Evolutionary conservation across 2,888 invertebrate genomes (phyloP), one percentile per base, ranked within the genome.

Genomic region (Allolobophora icterica): DNA sequence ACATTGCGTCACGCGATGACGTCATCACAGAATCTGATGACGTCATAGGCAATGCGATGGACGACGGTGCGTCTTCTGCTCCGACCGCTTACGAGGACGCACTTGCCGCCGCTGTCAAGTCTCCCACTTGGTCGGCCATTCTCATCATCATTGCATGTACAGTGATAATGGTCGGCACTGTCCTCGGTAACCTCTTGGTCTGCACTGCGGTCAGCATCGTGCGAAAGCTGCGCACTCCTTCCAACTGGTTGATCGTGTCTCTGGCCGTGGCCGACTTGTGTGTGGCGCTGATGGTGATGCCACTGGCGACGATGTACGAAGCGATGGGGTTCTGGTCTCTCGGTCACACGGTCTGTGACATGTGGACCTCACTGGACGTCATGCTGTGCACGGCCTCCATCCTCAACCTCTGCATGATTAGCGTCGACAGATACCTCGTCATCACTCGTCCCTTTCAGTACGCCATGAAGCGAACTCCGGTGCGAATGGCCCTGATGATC

Each of bases 401-500:
- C 89, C 94, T 96, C 33, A 96, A 96, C 93, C 94, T 96, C 91
- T 96, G 96, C 93, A 95, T 95, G 94, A 96, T 96, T 91, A 96
- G 96, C 89, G 95, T 96, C 33, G 96, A 96, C 93, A 94, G 96
- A 19, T 92, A 92, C 91, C 91, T 92, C 89, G 92, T 92, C 89
- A 92, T 92, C 91, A 92, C 92, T 8, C 97, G 98, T 94, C 99
- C 99, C 42, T 96, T 99, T 93, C 98, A 98, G 94, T 99, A 99
- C 95, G 98, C 98, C 19, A 98, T 98, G 84, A 98, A 98, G 95
- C 96, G 99, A 92, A 99, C 99, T 34, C 98, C 99, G 0, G 97
- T 97, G 93, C 96, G 98, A 91, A 99, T 99, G 98, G 97, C 98
- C 30, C 90, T 95, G 38, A 96, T 96, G 96, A 98, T 99, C 92